phyloP scores from a whole-genome alignment of 2,888 invertebrate genomes.

The Limenitis camilla region DNA sequence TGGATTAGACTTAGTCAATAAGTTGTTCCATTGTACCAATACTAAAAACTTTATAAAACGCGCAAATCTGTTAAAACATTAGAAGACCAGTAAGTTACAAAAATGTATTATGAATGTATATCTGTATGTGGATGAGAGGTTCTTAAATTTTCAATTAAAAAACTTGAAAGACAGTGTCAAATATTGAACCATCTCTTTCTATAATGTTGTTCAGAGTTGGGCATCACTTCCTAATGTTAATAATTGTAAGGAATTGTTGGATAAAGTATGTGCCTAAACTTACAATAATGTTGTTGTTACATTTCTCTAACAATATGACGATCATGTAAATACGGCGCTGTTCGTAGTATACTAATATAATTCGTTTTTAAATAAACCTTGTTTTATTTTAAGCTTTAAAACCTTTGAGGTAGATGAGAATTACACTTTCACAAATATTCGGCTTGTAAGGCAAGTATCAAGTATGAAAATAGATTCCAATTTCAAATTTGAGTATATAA shows the following conservation, averaged over 20 bases:
- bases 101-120: no score
- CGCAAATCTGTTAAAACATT: no score
- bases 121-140: not conserved
- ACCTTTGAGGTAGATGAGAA: no score
- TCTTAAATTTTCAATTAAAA: conserved; percentile 13
- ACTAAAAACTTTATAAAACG: no score
- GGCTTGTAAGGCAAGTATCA: no score
- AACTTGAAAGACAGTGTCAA: conserved; percentile 10
- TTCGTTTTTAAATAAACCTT: conserved; percentile 56
- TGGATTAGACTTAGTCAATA: no score
- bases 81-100: no score
- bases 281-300: conserved; percentile 69
- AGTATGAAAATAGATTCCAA: no score
- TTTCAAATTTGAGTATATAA: no score
- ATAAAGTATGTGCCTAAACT: conserved; percentile 67
- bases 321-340: conserved; percentile 73
- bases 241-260: conserved; percentile 41
- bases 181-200: no score
- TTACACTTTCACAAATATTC: no score
- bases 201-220: conserved; percentile 14
- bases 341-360: conserved; percentile 72
- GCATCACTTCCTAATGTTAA: conserved; percentile 23
- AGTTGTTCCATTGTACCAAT: no score
- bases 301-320: conserved; percentile 73
- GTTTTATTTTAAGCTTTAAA: conserved; percentile 40